Percentiles rank a stretch among this genome's conserved stretches.
phyloP scores from a whole-genome alignment of 2,888 invertebrate genomes.

The Sarcophaga carnaria region DNA sequence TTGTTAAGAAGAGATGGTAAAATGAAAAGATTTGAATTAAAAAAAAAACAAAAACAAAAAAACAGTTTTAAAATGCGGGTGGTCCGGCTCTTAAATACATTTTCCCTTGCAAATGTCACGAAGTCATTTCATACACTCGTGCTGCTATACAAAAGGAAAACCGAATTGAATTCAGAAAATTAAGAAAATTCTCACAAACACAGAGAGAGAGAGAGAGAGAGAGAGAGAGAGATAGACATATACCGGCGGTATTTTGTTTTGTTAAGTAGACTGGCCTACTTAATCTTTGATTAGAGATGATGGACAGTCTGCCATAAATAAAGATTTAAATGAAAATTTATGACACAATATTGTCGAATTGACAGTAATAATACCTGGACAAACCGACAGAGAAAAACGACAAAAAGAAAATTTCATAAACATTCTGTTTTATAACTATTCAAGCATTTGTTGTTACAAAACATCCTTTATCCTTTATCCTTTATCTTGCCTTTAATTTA shows the following conservation, averaged over 20 bases:
- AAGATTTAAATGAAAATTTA: conserved; percentile 67
- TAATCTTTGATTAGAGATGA: conserved; percentile 47
- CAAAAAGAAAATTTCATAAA: conserved; percentile 38
- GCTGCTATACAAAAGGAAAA: neutral
- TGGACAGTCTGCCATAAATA: conserved; percentile 64
- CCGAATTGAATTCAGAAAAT: conserved; percentile 39
- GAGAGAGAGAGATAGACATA: conserved; percentile 1
- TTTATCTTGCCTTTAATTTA: conserved; percentile 23
- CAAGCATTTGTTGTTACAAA: neutral
- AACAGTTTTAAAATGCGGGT: conserved; percentile 56
- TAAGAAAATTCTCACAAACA: conserved; percentile 55
- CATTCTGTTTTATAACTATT: conserved; percentile 37
- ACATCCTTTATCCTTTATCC: conserved; percentile 31
- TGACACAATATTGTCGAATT: conserved; percentile 67
- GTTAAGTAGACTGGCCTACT: conserved; percentile 62
- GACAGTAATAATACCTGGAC: conserved; percentile 25
- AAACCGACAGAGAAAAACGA: conserved; percentile 20
- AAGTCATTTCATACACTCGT: neutral
- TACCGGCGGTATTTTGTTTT: conserved; percentile 34
- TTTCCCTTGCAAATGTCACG: conserved; percentile 68
- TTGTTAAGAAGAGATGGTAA: neutral
- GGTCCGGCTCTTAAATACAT: conserved; percentile 60
- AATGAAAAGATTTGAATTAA: neutral
- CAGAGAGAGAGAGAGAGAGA: neutral
- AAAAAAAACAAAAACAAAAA: neutral